A percentile compares a stretch with the other conserved stretches of the same genome.
These are phyloP conservation scores for Eupithecia vulgata DNA, from an alignment of 2,888 invertebrate genomes.

Conservation along the genomic window DNA sequence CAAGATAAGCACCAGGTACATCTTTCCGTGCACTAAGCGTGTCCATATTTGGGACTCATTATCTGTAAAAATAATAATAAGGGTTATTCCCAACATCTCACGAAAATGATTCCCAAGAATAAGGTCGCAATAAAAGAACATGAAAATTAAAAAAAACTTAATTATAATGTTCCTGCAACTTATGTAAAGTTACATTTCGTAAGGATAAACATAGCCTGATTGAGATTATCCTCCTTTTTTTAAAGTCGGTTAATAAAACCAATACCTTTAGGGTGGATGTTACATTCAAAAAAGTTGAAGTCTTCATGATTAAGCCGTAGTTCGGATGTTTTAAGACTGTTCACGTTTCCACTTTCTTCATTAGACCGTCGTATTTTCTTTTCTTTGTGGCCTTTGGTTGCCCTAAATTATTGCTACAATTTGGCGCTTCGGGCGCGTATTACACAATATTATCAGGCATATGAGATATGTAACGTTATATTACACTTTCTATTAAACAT, in stretches of 20 bases:
- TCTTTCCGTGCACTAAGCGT: no score
- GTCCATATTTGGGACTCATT: no score
- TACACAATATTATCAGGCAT: slow-evolving; percentile 9
- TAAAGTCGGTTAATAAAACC: no score
- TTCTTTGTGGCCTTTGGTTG: background rate
- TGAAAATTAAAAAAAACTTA: no score
- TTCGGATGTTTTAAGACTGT: slow-evolving; percentile 11
- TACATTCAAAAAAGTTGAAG: background rate
- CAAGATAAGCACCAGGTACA: no score
- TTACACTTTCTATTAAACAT: background rate
- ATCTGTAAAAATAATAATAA: no score
- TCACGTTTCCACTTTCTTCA: background rate
- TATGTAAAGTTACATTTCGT: no score
- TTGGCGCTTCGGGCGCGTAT: slow-evolving; percentile 8
- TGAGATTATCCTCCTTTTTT: no score
- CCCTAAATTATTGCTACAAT: slow-evolving; percentile 6
- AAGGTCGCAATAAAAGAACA: no score
- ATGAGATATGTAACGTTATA: slow-evolving; percentile 2
- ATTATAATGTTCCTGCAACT: background rate
- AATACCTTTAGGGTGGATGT: background rate
- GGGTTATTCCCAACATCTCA: no score
- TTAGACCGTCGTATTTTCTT: background rate
- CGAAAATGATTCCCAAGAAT: no score
- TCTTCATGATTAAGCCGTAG: background rate
- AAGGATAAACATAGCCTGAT: no score